A percentile compares a stretch with the other conserved stretches of the same genome.
Evolutionary conservation across 2,797 vertebrate genomes (phyloP).

Genomic region (Cossypha niveicapilla): DNA sequence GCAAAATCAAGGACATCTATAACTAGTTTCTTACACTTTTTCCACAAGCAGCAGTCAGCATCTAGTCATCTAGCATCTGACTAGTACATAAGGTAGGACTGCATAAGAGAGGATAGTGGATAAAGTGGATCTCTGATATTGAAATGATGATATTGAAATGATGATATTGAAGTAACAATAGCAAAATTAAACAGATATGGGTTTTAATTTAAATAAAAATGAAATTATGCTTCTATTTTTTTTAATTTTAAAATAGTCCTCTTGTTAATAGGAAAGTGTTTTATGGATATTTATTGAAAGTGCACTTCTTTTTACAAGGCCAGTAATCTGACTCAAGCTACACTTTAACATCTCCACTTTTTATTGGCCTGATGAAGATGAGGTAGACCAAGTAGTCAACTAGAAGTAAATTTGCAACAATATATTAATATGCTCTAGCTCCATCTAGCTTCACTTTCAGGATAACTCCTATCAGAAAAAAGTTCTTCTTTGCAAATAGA

Average conservation of each 20-base stretch:
- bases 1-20: not conserved
- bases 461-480: not conserved
- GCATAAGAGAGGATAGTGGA: not conserved
- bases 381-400: not conserved
- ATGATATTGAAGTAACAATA: not conserved
- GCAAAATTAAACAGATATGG: rapidly evolving
- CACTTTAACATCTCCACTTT: not conserved
- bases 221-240: not conserved
- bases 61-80: not conserved
- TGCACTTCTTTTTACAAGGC: not conserved
- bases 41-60: not conserved
- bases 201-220: not conserved
- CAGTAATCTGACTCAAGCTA: not conserved
- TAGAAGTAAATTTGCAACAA: not conserved
- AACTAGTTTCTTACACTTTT: not conserved
- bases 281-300: not conserved
- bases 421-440: constrained; percentile 62
- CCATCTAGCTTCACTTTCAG: constrained; percentile 68
- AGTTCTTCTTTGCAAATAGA: not conserved
- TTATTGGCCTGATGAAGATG: not conserved
- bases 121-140: not conserved
- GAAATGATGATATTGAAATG: not conserved
- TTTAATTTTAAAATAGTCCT: not conserved
- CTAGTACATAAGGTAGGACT: not conserved
- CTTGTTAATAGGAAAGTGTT: not conserved